Evolutionary conservation across 2,888 invertebrate species (phyloP).

Genomic region (Drosophila meridionalis): DNA sequence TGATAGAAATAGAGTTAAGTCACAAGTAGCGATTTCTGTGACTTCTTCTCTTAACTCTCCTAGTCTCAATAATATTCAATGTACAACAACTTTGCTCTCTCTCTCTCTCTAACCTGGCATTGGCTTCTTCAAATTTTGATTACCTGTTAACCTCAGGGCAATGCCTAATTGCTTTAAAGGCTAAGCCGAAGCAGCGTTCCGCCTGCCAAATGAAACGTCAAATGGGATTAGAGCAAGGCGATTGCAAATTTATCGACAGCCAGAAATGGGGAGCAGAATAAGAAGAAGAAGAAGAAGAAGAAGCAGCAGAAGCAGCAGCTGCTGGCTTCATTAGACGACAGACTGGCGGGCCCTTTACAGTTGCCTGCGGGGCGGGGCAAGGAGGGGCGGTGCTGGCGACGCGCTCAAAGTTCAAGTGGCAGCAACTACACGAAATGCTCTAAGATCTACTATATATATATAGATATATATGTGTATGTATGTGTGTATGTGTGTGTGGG

Average conservation of each 20-base stretch:
- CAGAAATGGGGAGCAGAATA: not conserved
- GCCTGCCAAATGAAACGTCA: constrained; percentile 23
- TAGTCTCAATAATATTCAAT: too few species aligned
- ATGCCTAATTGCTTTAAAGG: constrained; percentile 6
- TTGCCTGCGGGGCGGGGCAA: too few species aligned
- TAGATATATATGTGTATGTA: not conserved
- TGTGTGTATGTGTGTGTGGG: constrained; percentile 21
- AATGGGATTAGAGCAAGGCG: constrained; percentile 43
- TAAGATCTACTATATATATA: not conserved
- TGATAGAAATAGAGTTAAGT: too few species aligned
- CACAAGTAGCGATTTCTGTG: too few species aligned
- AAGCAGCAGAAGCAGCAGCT: not conserved
- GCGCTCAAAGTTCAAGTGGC: constrained; percentile 25
- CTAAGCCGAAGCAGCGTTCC: not conserved
- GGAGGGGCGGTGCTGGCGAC: constrained; percentile 4
- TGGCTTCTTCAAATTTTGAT: not conserved
- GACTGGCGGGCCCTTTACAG: constrained; percentile 13
- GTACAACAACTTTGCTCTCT: too few species aligned
- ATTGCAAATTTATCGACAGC: constrained; percentile 38
- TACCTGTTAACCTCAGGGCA: not conserved
- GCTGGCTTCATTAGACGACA: constrained; percentile 37
- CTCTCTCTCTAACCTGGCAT: not conserved
- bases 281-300: not conserved
- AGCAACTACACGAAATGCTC: constrained; percentile 8
- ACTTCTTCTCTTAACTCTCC: too few species aligned